Base-by-base conservation (phyloP, 2,797 vertebrate genomes). In the Xenops minutus region DNA sequence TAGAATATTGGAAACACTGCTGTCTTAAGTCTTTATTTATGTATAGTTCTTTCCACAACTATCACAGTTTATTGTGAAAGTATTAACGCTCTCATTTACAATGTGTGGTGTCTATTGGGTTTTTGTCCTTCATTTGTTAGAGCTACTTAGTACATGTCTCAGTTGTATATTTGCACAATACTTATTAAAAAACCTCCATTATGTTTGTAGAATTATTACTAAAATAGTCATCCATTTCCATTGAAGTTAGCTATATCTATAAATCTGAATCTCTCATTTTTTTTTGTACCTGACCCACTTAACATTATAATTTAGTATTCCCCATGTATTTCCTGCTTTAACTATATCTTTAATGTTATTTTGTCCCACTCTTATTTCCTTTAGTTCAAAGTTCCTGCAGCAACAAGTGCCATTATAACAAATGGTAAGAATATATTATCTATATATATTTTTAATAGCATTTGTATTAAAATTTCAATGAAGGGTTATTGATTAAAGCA, bases 391-490 rank as follows among this genome's bases (percentile, higher is more conserved):
- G 99, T 99, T 93, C 99, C 99, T 89, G 98, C 99, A 96, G 99
- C 99, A 90, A 99, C 99, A 94, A 99, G 99, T 96, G 99, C 99
- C 21, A 99, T 99, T 95, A 99, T 99, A 97, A 99, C 99, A 90
- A 99, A 99, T 76, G 99, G 99, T 99, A 98, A 99, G 99, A 96
- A 55, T 87, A 30, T 46, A 43, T 7, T 58, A 43, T 44, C 21
- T 22, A 44, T 44, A 21, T 44, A 11, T 44, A 6, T 49, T 54
- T 44, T 39, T 64, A 14, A 30, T 37, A 43, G 10, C 17, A 81
- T 85, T 95, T 58, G 19, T 77, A 23, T 56, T 92, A 58, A 73
- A 44, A 44, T 81, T 91, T 89, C 49, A n/a, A 6, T 86, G 49
- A 43, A 55, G 6, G 4, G 4, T 4, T 68, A 36, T 37, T 68